Evolutionary conservation across 2,888 invertebrate species (phyloP).

Genomic region (Tenodera sinensis): DNA sequence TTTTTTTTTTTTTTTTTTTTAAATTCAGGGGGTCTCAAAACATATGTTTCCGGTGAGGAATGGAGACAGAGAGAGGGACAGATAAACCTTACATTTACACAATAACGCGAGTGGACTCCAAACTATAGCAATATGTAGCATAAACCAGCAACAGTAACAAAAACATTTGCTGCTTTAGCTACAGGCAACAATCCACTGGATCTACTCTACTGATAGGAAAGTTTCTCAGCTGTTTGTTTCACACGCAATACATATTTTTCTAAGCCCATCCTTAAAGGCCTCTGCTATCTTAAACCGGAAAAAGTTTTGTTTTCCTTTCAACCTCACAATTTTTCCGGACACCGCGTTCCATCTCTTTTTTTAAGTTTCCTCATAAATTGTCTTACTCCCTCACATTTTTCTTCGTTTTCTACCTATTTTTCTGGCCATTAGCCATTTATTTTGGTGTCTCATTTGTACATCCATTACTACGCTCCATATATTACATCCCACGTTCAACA

Average conservation of each 20-base stretch:
- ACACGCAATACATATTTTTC: background rate
- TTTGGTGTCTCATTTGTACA: background rate
- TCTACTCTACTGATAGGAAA: too few relatives aligned
- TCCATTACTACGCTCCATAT: background rate
- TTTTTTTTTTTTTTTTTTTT: too few relatives aligned
- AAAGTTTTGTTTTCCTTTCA: background rate
- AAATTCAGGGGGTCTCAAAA: too few relatives aligned
- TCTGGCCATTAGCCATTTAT: background rate
- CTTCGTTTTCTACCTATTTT: background rate
- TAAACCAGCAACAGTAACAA: too few relatives aligned
- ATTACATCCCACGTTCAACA: background rate
- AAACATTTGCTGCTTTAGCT: too few relatives aligned
- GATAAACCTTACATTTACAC: too few relatives aligned
- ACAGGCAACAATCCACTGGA: too few relatives aligned
- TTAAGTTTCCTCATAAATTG: background rate
- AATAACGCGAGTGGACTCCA: too few relatives aligned
- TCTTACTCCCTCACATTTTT: background rate
- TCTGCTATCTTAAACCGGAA: background rate
- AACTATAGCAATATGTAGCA: too few relatives aligned
- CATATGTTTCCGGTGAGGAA: too few relatives aligned
- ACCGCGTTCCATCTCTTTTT: background rate
- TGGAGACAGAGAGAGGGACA: too few relatives aligned
- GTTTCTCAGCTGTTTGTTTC: too few relatives aligned
- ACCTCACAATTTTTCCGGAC: background rate
- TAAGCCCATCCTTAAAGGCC: background rate